Conservation (phyloP, 2,797 vertebrate genomes). For the Mallotus villosus region DNA sequence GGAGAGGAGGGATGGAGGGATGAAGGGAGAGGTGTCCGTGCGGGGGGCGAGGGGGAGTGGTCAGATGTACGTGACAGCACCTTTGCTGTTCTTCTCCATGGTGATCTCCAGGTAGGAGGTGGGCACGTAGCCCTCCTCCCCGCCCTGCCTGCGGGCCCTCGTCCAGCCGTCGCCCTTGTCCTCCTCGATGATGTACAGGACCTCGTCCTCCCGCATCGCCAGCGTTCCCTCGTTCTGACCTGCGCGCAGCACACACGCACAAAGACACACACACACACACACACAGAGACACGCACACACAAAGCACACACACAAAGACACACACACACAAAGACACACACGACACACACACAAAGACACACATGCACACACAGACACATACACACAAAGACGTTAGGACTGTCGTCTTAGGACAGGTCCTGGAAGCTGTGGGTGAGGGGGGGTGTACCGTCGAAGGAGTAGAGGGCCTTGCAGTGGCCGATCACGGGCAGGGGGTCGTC, state of each 20-base stretch:
- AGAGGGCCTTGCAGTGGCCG: slow-evolving; percentile 97
- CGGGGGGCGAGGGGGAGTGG: slow-evolving; percentile 10
- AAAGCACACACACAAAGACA: not conserved
- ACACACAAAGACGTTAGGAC: no score
- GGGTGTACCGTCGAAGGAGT: slow-evolving; percentile 89
- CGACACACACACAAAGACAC: no score
- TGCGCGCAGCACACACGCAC: slow-evolving; percentile 51
- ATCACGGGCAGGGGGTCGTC: slow-evolving; percentile 95
- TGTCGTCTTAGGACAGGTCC: not conserved
- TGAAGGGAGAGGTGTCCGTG: slow-evolving; percentile 3
- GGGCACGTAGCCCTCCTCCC: slow-evolving; percentile 97
- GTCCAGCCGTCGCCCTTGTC: slow-evolving; percentile 99
- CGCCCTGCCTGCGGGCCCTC: slow-evolving; percentile 90
- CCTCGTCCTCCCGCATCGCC: slow-evolving; percentile 93
- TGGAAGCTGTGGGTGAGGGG: not conserved
- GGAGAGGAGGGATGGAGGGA: slow-evolving; percentile 12
- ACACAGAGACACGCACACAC: not conserved
- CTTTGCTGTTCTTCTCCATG: slow-evolving; percentile 99
- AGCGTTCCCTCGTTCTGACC: slow-evolving; percentile 98
- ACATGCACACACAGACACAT: not conserved
- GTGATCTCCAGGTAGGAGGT: slow-evolving; percentile 98
- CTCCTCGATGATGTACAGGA: slow-evolving; percentile 96
- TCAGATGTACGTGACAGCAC: slow-evolving; percentile 99
- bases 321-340: no score
- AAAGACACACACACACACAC: not conserved